These are phyloP conservation scores for Pinctada fucata DNA, from an alignment of 2,888 invertebrate species.

Conservation along the genomic window DNA sequence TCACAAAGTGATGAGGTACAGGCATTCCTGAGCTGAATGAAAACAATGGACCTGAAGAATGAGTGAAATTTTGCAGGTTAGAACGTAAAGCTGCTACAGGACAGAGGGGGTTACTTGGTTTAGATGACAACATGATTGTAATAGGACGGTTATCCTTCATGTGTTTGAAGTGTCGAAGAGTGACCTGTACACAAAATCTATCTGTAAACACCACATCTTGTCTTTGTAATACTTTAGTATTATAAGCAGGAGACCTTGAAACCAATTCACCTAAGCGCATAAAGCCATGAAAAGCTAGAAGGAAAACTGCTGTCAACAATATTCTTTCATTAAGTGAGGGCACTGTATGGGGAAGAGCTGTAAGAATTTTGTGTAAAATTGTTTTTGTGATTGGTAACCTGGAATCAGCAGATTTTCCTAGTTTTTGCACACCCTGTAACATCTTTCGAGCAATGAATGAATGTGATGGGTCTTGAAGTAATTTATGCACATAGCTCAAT, in stretches of 20 bases:
- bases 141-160: neutral
- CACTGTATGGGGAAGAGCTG: neutral
- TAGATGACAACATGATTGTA: neutral
- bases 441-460: neutral
- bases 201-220: too few relatives aligned
- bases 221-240: too few relatives aligned
- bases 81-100: too few relatives aligned
- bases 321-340: neutral
- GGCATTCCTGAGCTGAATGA: neutral
- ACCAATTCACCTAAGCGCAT: slow-evolving; percentile 8
- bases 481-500: slow-evolving; percentile 21
- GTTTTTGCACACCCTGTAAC: too few relatives aligned
- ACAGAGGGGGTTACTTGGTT: too few relatives aligned
- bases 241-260: too few relatives aligned
- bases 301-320: slow-evolving; percentile 9
- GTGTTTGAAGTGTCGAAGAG: neutral
- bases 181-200: neutral
- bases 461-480: neutral
- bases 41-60: neutral
- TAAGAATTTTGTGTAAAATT: neutral
- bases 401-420: neutral
- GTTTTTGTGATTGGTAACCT: neutral
- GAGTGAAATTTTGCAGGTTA: neutral
- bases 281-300: neutral
- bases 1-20: neutral